phyloP scores from a whole-genome alignment of 1,140 invertebrate species.

The Drosophila ercepeae region DNA sequence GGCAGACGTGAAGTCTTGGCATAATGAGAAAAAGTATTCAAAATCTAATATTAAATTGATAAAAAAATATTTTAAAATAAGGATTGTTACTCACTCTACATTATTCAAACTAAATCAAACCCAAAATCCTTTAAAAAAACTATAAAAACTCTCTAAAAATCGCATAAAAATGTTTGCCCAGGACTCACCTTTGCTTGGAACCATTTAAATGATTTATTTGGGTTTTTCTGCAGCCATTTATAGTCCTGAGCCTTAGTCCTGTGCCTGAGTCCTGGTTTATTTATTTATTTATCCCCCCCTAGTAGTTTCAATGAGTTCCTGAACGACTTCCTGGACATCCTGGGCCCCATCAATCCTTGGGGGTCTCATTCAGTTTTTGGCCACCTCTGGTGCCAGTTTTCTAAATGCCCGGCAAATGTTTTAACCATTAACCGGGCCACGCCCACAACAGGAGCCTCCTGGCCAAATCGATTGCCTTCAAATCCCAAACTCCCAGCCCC shows the following conservation, averaged over 20 bases:
- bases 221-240: neutral
- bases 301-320: neutral
- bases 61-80: too few species aligned
- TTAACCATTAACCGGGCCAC: constrained; percentile 17
- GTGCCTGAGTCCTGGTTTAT: neutral
- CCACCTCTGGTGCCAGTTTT: neutral
- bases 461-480: constrained; percentile 29
- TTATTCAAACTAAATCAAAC: too few species aligned
- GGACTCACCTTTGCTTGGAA: neutral
- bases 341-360: constrained; percentile 11
- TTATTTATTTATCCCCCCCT: neutral
- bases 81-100: too few species aligned
- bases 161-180: too few species aligned
- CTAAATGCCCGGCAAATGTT: constrained; percentile 27
- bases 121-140: too few species aligned
- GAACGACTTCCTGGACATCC: neutral
- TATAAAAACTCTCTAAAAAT: too few species aligned
- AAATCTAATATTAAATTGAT: too few species aligned
- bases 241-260: neutral
- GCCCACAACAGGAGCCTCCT: neutral
- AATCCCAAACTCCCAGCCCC: neutral
- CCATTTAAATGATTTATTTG: neutral
- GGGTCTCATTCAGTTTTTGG: constrained; percentile 9
- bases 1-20: too few species aligned
- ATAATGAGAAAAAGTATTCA: too few species aligned